These are phyloP conservation scores for Drosophila quadrilineata DNA, from an alignment of 1,140 invertebrate species.

Conservation along the genomic window DNA sequence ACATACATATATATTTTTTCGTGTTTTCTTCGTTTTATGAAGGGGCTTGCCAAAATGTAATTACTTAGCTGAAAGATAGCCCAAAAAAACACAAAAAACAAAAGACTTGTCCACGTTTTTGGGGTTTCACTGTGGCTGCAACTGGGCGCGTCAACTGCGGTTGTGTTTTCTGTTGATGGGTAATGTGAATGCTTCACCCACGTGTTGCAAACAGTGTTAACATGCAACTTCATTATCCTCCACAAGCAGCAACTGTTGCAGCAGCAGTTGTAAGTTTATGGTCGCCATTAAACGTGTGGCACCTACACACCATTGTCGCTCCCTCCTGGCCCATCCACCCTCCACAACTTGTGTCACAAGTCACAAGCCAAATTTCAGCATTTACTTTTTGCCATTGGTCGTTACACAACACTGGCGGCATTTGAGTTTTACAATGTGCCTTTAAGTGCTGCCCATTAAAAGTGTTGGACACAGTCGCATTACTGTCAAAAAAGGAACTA, in stretches of 20 bases:
- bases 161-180: conserved; percentile 52
- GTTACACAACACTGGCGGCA: conserved; percentile 29
- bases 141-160: conserved; percentile 61
- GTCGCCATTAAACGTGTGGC: conserved; percentile 59
- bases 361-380: conserved; percentile 28
- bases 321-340: conserved; percentile 9
- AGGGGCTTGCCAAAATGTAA: conserved; percentile 60
- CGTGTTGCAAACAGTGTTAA: conserved; percentile 65
- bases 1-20: too few relatives aligned
- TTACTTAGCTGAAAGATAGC: conserved; percentile 43
- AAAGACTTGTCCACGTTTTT: too few relatives aligned
- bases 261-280: conserved; percentile 55
- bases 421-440: conserved; percentile 16
- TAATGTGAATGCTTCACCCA: conserved; percentile 65
- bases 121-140: conserved; percentile 3
- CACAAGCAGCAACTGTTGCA: conserved; percentile 23
- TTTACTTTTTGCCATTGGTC: conserved; percentile 47
- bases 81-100: conserved; percentile 1
- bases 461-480: too few relatives aligned
- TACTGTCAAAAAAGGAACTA: background rate
- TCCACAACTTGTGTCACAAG: conserved; percentile 3
- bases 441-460: conserved; percentile 21
- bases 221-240: conserved; percentile 77
- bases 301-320: conserved; percentile 50
- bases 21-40: background rate